phyloP scores from a whole-genome alignment of 2,113 vertebrate species.

The Petroica traversi region DNA sequence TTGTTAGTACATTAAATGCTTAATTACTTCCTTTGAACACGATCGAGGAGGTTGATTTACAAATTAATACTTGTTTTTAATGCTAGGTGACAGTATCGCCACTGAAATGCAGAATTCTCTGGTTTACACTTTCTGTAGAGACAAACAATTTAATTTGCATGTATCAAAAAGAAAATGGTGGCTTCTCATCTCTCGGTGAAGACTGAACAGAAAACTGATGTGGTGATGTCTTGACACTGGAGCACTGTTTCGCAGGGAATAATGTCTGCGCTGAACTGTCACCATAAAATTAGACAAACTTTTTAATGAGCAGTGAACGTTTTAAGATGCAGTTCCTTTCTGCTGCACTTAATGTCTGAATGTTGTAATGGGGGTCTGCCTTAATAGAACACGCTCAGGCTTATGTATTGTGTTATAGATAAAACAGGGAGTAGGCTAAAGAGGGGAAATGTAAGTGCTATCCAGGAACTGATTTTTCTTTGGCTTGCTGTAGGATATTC shows the following conservation, averaged over 20 bases:
- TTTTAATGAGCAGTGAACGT: background rate
- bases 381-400: background rate
- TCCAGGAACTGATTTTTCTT: constrained; percentile 14
- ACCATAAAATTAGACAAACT: constrained; percentile 2
- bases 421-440: background rate
- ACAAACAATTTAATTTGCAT: constrained; percentile 50
- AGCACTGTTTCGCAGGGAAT: background rate
- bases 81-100: constrained; percentile 35
- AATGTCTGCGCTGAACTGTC: background rate
- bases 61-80: constrained; percentile 31
- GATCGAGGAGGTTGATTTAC: background rate
- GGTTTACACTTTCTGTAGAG: background rate
- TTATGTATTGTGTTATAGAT: background rate
- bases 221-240: background rate
- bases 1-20: constrained; percentile 28
- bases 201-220: background rate
- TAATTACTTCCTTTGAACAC: constrained; percentile 20
- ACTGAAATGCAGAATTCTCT: background rate
- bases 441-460: background rate
- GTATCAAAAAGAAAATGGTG: constrained; percentile 54
- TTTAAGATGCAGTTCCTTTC: background rate
- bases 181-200: background rate
- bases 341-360: background rate
- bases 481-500: background rate
- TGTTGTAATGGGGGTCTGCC: background rate